Evolutionary conservation across 2,797 vertebrate genomes (phyloP), one percentile per base, ranked within the genome.

Genomic region (Bradypodion ventrale): DNA sequence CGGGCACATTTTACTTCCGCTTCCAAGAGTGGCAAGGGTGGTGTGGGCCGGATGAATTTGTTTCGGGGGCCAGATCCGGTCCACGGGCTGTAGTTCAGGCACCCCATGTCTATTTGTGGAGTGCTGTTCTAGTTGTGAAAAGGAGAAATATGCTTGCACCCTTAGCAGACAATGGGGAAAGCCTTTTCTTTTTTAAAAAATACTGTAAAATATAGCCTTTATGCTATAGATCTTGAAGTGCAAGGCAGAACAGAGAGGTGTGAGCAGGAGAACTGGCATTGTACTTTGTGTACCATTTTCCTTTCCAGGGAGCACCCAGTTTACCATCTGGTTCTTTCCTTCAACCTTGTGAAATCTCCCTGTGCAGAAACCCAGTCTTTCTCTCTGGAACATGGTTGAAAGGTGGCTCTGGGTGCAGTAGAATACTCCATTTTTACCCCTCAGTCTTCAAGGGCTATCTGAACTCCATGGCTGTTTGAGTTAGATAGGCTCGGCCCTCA

Each of bases 101-200:
- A n/a, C n/a, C n/a, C n/a, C n/a, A n/a, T n/a, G n/a, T n/a, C n/a
- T n/a, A n/a, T n/a, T 49, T 49, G 27, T 76, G 42, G 62, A 59
- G 68, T 23, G 40, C 66, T 59, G 49, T 80, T 85, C 83, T 81
- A 69, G 27, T 85, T 85, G 84, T 74, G 79, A 82, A 85, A 77
- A 75, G 70, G 60, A 29, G 27, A 59, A 76, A 46, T 27, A 13
- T 25, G 40, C 42, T 59, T 37, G n/a, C 65, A 60, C 70, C 42
- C 27, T 72, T 72, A 37, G 78, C 78, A 46, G 40, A 66, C 35
- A 46, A 29, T 59, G 77, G 37, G 15, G 16, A 65, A n/a, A 73
- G 59, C 19, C 77, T 52, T 19, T 83, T n/a, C n/a, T n/a, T 77
- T 49, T 12, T 42, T n/a, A 23, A 69, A 16, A 6, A 29, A 62